Conservation (phyloP, 37 sponge, comb jelly and placozoan species). For the Spongilla lacustris region DNA sequence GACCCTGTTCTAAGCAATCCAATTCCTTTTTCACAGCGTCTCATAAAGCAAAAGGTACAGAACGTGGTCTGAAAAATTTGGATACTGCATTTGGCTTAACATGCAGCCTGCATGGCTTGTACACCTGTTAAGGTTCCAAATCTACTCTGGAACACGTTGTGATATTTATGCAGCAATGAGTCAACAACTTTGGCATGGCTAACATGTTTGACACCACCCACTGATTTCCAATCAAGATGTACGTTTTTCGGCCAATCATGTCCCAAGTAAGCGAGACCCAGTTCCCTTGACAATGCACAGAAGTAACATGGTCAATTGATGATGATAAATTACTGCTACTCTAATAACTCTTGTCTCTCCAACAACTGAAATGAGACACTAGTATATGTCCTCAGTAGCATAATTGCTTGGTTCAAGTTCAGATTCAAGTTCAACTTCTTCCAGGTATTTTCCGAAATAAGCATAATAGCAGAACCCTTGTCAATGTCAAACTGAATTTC, state of each 20-base stretch:
- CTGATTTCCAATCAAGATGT: not conserved
- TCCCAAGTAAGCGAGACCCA: not conserved
- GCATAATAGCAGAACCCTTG: not conserved
- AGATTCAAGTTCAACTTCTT: not conserved
- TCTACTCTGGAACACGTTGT: slow-evolving; percentile 1
- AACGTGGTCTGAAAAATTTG: slow-evolving; percentile 13
- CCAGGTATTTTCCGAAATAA: not conserved
- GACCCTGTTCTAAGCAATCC: slow-evolving; percentile 22
- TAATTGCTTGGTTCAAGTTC: too few species aligned
- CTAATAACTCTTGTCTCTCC: too few species aligned
- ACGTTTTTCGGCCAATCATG: not conserved
- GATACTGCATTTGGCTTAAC: slow-evolving; percentile 19
- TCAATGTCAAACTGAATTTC: not conserved
- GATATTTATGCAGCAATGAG: not conserved
- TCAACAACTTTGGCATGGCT: not conserved
- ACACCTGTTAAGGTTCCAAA: not conserved
- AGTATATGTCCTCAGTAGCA: too few species aligned
- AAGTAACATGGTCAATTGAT: too few species aligned
- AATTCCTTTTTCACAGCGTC: slow-evolving; percentile 21
- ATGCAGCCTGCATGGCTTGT: slow-evolving; percentile 20
- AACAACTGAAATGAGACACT: too few species aligned
- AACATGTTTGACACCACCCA: not conserved
- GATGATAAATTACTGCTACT: too few species aligned
- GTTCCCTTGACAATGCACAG: not conserved
- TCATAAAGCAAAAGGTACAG: slow-evolving; percentile 27